Percentiles rank a stretch among this genome's conserved stretches.
Conservation (phyloP, 2,113 vertebrate genomes). For the Lamprologus lemairii region DNA sequence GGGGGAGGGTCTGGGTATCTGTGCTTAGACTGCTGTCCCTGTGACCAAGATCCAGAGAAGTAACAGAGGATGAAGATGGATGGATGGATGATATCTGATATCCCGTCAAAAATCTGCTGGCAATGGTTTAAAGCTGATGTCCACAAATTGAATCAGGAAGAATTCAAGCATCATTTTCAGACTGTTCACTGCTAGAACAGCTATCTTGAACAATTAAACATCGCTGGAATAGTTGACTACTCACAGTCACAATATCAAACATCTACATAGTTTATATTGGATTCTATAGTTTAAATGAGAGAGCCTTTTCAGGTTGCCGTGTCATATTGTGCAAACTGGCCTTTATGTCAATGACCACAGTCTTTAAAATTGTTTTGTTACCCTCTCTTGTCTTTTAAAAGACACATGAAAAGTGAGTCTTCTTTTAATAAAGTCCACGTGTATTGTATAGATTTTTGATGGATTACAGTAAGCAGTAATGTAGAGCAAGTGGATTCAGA, state of each 20-base stretch:
- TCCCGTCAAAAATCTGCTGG: not conserved
- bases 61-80: not conserved
- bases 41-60: not conserved
- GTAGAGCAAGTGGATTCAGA: not conserved
- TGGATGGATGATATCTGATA: not conserved
- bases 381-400: not conserved
- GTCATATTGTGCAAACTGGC: not conserved
- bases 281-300: not conserved
- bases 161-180: not conserved
- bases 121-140: not conserved
- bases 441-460: not conserved
- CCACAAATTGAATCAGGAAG: not conserved
- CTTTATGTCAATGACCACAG: accelerated
- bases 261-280: not conserved
- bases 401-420: not conserved
- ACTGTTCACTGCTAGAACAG: not conserved
- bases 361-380: not conserved
- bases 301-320: not conserved
- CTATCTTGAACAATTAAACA: not conserved
- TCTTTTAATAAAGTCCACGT: not conserved
- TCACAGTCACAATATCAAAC: not conserved
- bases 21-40: not conserved
- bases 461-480: not conserved
- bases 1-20: not conserved
- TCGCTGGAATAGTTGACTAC: not conserved